Evolutionary conservation across 2,888 invertebrate genomes (phyloP), one percentile per base, ranked within the genome.

Genomic region (Onchidella celtica): DNA sequence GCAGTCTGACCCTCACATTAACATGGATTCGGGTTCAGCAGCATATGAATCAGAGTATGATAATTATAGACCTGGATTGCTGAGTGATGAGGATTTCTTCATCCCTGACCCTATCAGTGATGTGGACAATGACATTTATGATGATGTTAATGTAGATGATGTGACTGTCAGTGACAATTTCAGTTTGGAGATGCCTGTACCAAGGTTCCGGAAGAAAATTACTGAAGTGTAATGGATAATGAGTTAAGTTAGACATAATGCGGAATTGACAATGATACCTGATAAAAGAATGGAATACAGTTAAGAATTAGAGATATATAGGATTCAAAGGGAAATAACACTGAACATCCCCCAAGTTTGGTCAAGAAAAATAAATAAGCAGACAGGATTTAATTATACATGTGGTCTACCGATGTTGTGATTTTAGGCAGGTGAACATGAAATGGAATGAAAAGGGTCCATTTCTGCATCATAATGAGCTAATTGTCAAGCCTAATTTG

Each of bases 1-100:
- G 2, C 86, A 89, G 34, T 91, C 92, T 81, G 93, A 93, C 81
- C 90, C 92, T 1, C 89, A 89, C 17, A 81, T 92, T n/a, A 91
- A 92, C 83, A 87, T 89, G 55, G 92, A 92, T 80, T 90, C 90
- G 0, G 88, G 91, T 2, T 92, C 93, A 14, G 88, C 89, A 75
- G 95, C 97, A 88, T 97, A 97, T 93, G 97, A 97, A 91, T 95
- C 95, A 4, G 96, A 96, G 89, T 95, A 95, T 90, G 96, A 96
- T 91, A 95, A 95, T 90, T 95, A 95, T 89, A 94, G 95, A 83
- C 94, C 95, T 1, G 93, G 93, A 3, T 90, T 94, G 90, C 88
- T 90, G 40, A 93, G 93, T 84, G 94, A 94, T 84, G 94, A 94
- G 65, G 94, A 94, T 76, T 92, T 91, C 80, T 93, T 93, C 85